These are phyloP conservation scores for Hassar affinis DNA, from an alignment of 2,113 vertebrate genomes.

Conservation along the genomic window DNA sequence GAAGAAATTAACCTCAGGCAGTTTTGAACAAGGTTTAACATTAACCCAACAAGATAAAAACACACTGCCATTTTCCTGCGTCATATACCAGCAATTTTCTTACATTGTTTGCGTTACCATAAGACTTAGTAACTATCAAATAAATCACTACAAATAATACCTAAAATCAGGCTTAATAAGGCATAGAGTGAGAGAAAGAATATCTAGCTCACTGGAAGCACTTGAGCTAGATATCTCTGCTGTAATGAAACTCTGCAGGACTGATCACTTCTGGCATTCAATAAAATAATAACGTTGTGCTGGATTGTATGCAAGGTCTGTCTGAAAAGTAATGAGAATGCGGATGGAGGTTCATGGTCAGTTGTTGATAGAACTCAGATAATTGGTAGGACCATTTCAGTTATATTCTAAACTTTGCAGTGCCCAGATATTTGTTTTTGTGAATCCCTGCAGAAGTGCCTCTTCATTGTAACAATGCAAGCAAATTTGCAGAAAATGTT, in stretches of 20 bases:
- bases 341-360: no score
- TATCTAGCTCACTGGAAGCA: background rate
- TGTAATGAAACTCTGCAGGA: background rate
- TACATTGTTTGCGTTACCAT: conserved; percentile 42
- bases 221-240: background rate
- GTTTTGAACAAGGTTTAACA: conserved; percentile 32
- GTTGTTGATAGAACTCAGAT: no score
- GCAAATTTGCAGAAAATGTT: no score
- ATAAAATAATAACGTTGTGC: background rate
- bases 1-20: conserved; percentile 32
- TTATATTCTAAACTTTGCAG: no score
- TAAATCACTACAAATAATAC: conserved; percentile 45
- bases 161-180: conserved; percentile 21
- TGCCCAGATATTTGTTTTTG: no score
- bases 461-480: no score
- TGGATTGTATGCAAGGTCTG: no score
- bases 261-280: background rate
- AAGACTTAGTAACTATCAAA: conserved; percentile 40
- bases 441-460: no score
- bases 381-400: no score
- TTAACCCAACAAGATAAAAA: conserved; percentile 33
- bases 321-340: no score
- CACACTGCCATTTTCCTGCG: conserved; percentile 39
- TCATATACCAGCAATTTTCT: conserved; percentile 27
- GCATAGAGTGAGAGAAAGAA: background rate